phyloP scores from a whole-genome alignment of 2,113 vertebrate species.

The Oreochromis spilurus region DNA sequence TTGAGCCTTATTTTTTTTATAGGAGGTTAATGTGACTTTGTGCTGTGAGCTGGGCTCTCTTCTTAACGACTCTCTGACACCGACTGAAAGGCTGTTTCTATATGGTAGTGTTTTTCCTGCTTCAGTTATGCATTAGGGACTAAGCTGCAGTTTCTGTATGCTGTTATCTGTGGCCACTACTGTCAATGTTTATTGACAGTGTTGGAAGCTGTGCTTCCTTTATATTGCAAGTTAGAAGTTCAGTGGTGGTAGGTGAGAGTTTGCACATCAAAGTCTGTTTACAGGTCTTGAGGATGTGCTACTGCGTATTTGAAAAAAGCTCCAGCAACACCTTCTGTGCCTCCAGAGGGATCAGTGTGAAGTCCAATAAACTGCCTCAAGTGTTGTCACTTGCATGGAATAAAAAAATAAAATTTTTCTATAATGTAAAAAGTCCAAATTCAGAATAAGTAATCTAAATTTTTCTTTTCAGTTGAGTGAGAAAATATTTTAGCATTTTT shows the following conservation, averaged over 20 bases:
- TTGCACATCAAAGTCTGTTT: background rate
- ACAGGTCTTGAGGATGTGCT: background rate
- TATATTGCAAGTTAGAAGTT: background rate
- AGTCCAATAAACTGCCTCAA: background rate
- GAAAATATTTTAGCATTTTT: background rate
- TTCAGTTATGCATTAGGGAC: background rate
- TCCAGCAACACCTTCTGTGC: background rate
- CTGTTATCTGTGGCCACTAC: background rate
- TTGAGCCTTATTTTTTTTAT: background rate
- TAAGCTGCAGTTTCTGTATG: background rate
- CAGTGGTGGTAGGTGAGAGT: background rate
- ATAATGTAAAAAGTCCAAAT: background rate
- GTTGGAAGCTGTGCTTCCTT: background rate
- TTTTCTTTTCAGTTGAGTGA: rapidly evolving
- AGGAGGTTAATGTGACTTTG: background rate
- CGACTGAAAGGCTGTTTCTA: background rate
- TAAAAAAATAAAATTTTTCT: background rate
- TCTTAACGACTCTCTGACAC: background rate
- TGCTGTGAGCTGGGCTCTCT: background rate
- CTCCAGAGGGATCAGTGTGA: background rate
- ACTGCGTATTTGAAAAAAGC: background rate
- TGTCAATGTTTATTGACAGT: background rate
- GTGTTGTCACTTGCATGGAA: background rate
- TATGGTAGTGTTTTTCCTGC: background rate
- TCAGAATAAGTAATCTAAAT: background rate